A percentile compares a stretch with the other conserved stretches of the same genome.
These are phyloP conservation scores for Hippopotamus amphibius DNA, from an alignment of 2,113 vertebrate species.

Conservation along the genomic window DNA sequence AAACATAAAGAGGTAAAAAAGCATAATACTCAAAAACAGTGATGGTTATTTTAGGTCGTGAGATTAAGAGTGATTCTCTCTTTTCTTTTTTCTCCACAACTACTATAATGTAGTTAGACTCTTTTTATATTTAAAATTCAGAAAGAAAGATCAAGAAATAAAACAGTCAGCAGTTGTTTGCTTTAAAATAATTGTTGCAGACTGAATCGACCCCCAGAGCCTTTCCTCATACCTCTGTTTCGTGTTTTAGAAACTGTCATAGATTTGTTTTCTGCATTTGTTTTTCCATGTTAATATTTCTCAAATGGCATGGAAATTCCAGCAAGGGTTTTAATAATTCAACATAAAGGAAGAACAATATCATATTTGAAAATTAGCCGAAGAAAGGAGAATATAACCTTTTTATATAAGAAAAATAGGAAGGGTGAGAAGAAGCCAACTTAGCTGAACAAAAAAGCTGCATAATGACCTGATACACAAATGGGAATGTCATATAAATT, in stretches of 20 bases:
- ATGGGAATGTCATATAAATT: conserved; percentile 35
- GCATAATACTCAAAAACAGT: conserved; percentile 25
- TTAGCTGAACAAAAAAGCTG: conserved; percentile 59
- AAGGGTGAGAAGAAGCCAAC: conserved; percentile 44
- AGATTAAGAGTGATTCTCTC: not conserved
- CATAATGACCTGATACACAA: conserved; percentile 41
- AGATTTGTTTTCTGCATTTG: conserved; percentile 34
- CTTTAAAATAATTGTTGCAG: conserved; percentile 56
- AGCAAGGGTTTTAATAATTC: conserved; percentile 72
- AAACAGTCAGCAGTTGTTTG: conserved; percentile 63
- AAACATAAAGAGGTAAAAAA: conserved; percentile 27
- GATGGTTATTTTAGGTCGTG: conserved; percentile 52
- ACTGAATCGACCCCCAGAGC: not conserved
- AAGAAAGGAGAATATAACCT: conserved; percentile 65
- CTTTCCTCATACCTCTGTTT: not conserved
- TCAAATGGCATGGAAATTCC: conserved; percentile 56
- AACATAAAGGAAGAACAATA: conserved; percentile 57
- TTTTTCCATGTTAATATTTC: conserved; percentile 64
- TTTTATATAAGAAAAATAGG: conserved; percentile 67
- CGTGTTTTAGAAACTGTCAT: not conserved
- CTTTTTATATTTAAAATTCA: conserved; percentile 62
- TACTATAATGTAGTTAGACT: not conserved
- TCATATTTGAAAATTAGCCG: conserved; percentile 68
- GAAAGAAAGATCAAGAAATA: conserved; percentile 55
- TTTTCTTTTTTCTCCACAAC: not conserved